Conservation (phyloP, 2,888 invertebrate species). For the Xestia rhomboidea region DNA sequence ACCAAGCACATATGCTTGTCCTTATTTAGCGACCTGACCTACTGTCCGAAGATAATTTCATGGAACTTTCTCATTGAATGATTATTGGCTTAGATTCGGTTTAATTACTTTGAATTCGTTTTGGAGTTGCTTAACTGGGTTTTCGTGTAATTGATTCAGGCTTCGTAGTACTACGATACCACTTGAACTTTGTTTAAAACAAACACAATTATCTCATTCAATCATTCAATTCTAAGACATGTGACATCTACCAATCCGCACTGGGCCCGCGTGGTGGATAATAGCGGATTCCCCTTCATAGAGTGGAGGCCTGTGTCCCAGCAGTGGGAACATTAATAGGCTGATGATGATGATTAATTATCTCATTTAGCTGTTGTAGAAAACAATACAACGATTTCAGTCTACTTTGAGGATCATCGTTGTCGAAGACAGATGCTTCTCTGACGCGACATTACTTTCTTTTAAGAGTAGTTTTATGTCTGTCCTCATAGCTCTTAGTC, state of each 20-base stretch:
- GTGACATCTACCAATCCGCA: too few relatives aligned
- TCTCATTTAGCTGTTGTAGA: not conserved
- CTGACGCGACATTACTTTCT: not conserved
- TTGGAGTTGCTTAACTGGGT: conserved; percentile 41
- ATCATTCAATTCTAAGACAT: too few relatives aligned
- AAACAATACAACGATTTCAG: not conserved
- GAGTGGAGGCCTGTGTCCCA: too few relatives aligned
- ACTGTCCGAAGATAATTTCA: conserved; percentile 49
- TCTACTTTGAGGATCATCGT: not conserved
- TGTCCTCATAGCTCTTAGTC: not conserved
- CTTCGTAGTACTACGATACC: not conserved
- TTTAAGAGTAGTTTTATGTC: not conserved
- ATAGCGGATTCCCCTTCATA: too few relatives aligned
- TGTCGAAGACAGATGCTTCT: not conserved
- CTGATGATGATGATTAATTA: too few relatives aligned
- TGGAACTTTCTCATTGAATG: conserved; percentile 66
- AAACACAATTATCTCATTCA: not conserved
- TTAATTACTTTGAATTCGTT: conserved; percentile 55
- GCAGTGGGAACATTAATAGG: too few relatives aligned
- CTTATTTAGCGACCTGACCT: conserved; percentile 63
- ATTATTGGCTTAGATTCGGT: conserved; percentile 47
- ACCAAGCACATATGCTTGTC: conserved; percentile 42
- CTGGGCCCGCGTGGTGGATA: too few relatives aligned
- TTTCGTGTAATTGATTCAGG: conserved; percentile 1
- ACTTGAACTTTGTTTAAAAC: conserved; percentile 10